Base-by-base conservation (phyloP, 64 coral and sea anemone genomes). In the Stichodactyla helianthus region DNA sequence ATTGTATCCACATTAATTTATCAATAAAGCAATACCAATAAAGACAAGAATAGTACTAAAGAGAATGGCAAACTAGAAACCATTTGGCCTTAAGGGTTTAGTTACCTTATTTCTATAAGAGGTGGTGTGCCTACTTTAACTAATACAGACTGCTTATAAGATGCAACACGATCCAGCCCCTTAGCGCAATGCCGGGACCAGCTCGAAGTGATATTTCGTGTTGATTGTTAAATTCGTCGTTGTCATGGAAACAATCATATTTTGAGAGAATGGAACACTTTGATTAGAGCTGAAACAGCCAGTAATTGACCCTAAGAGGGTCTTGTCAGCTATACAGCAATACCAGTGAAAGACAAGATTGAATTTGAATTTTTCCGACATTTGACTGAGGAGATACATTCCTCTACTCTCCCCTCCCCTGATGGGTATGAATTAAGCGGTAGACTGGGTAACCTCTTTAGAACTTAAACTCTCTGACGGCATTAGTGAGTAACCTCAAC, bases 271-370 rank as follows among this genome's bases (percentile, higher is more conserved):
- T 53, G 85, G 62, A 7, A 56, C 63, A 50, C 68, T 74, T 20
- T 50, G 50, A 63, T 87, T 55, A 12, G 83, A 31, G 51, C 85
- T 59, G 68, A 87, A 87, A 52, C 85, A 87, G 18, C 85, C 85
- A 9, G 52, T 52, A 77, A 54, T 53, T 25, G 50, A 60, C 18
- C 27, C n/a, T 20, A 6, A 20, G 18, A 13, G 16, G 17, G 20
- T 53, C 19, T 25, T 70, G 6, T 52, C 44, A 4, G 63, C 63
- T n/a, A 68, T 68, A 68, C 63, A 20, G 28, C 85, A 87, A 44
- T 53, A 87, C 62, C 61, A 76, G 18, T 74, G 19, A 44, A 87
- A 87, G 15, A 50, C 12, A 71, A 87, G 25, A 7, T 76, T n/a
- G n/a, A n/a, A n/a, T n/a, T n/a, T n/a, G n/a, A n/a, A n/a, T n/a